These are phyloP conservation scores for Heliothis subflexa DNA, from an alignment of 1,140 invertebrate species.

Conservation along the genomic window DNA sequence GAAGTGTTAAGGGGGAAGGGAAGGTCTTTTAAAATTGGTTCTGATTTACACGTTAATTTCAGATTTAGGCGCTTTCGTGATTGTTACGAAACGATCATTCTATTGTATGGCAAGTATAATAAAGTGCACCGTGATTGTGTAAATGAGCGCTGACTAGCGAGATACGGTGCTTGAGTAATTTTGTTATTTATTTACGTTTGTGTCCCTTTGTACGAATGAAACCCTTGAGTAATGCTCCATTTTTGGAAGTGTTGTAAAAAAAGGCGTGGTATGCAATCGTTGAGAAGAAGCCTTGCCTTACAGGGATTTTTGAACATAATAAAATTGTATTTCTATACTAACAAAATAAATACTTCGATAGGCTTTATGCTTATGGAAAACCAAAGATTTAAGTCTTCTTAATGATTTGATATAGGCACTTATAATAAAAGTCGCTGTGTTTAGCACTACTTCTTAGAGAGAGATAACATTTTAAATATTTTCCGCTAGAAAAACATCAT, in stretches of 20 bases:
- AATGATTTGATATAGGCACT: no score
- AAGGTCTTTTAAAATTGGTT: slow-evolving; percentile 63
- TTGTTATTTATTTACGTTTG: slow-evolving; percentile 8
- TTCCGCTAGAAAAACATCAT: neutral
- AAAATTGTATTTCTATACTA: no score
- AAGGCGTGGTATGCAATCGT: no score
- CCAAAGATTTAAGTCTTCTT: no score
- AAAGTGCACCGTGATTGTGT: slow-evolving; percentile 73
- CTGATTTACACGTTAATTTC: slow-evolving; percentile 79
- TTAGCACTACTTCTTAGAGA: neutral
- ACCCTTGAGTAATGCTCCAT: neutral
- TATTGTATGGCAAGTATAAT: slow-evolving; percentile 72
- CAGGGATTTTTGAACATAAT: no score
- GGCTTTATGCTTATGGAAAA: no score
- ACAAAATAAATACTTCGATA: no score
- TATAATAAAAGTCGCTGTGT: no score
- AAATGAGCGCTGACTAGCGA: slow-evolving; percentile 66
- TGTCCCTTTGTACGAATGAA: neutral
- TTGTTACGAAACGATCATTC: slow-evolving; percentile 76
- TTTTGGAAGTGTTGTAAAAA: neutral
- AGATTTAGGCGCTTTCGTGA: slow-evolving; percentile 82
- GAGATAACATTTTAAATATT: neutral
- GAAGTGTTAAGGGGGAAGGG: slow-evolving; percentile 12
- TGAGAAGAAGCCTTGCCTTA: no score
- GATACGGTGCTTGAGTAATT: slow-evolving; percentile 43